These are phyloP conservation scores for Polyploca ridens DNA, from an alignment of 2,888 invertebrate genomes.

Conservation along the genomic window DNA sequence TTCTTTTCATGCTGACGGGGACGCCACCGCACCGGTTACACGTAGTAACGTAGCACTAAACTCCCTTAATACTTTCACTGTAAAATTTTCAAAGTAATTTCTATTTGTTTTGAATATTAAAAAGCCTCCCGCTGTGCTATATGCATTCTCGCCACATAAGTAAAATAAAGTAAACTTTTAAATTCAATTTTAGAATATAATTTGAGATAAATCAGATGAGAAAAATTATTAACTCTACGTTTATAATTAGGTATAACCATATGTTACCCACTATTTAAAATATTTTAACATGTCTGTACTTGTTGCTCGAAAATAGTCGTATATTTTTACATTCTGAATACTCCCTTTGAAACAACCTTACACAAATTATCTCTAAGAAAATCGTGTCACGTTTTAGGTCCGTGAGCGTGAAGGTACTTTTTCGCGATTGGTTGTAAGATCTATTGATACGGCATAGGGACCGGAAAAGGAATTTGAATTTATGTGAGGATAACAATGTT, in stretches of 20 bases:
- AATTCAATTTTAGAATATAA: no score
- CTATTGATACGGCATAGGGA: slow-evolving; percentile 49
- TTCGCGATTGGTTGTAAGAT: slow-evolving; percentile 69
- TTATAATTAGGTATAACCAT: no score
- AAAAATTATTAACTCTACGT: no score
- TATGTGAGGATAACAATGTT: not conserved
- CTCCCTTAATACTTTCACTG: slow-evolving; percentile 54
- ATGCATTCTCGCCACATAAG: slow-evolving; percentile 48
- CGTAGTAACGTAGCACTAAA: slow-evolving; percentile 41
- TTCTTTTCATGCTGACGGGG: not conserved
- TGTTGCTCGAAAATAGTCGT: slow-evolving; percentile 11
- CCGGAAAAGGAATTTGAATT: slow-evolving; percentile 30
- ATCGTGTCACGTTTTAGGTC: slow-evolving; percentile 66
- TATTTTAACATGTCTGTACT: not conserved
- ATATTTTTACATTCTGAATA: slow-evolving; percentile 27
- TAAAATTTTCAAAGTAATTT: slow-evolving; percentile 73
- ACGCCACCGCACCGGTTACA: slow-evolving; percentile 5
- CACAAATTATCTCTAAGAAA: slow-evolving; percentile 50
- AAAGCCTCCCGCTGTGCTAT: slow-evolving; percentile 56
- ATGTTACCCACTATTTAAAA: no score
- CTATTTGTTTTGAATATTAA: slow-evolving; percentile 67
- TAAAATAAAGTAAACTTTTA: slow-evolving; percentile 41
- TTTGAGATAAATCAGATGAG: no score
- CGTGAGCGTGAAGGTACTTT: slow-evolving; percentile 62
- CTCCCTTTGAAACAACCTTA: slow-evolving; percentile 47